phyloP scores from a whole-genome alignment of 2,113 vertebrate species.

The Apistogramma diplotaenia region DNA sequence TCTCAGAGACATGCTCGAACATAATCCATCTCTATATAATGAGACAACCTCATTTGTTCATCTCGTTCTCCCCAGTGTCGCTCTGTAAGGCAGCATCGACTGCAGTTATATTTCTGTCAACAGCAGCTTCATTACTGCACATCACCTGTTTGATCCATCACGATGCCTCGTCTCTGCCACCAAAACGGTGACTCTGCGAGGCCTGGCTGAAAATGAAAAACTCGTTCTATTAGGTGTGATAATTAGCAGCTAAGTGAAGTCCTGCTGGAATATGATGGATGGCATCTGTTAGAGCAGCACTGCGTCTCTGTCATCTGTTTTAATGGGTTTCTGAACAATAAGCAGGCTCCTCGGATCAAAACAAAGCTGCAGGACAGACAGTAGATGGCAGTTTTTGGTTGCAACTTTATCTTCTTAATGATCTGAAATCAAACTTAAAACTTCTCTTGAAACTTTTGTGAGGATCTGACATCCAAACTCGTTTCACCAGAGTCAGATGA shows the following conservation, averaged over 20 bases:
- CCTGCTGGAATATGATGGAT: constrained; percentile 27
- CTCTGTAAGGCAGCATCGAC: constrained; percentile 20
- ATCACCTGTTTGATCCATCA: not conserved
- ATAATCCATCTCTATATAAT: constrained; percentile 33
- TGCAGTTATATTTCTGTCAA: constrained; percentile 31
- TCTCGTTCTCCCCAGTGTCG: not conserved
- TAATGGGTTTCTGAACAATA: not conserved
- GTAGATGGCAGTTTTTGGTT: not conserved
- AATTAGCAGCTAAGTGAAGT: constrained; percentile 18
- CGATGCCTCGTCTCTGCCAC: not conserved
- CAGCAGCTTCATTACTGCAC: constrained; percentile 6
- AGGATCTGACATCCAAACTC: not conserved
- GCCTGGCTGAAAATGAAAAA: constrained; percentile 1
- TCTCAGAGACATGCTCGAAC: constrained; percentile 11
- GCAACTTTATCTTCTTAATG: not conserved
- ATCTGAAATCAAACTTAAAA: not conserved
- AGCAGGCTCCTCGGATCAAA: not conserved
- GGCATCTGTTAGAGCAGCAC: not conserved
- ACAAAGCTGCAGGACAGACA: not conserved
- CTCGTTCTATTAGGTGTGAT: not conserved
- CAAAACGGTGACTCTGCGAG: not conserved
- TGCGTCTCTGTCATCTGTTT: constrained; percentile 13
- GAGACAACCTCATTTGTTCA: constrained; percentile 17
- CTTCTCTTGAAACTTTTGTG: not conserved
- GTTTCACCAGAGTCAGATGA: not conserved